Conservation (phyloP, 2,888 invertebrate species). For the Leptopilina drosophilae region DNA sequence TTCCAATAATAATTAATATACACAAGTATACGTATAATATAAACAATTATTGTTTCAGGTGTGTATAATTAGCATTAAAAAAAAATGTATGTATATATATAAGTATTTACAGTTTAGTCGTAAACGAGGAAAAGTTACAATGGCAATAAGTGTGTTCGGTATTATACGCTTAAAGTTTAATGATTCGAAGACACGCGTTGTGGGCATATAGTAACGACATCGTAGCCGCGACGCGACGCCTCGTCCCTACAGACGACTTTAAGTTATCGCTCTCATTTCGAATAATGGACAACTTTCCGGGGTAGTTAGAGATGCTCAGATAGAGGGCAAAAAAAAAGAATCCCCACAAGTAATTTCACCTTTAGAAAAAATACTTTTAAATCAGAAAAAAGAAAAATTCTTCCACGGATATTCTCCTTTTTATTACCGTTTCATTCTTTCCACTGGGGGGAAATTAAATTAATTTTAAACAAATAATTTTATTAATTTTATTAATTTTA, state of each 20-base stretch:
- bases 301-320: conserved; percentile 34
- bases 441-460: too few relatives aligned
- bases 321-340: conserved; percentile 1
- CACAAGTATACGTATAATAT: too few relatives aligned
- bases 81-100: too few relatives aligned
- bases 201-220: conserved; percentile 29
- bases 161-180: conserved; percentile 25
- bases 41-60: too few relatives aligned
- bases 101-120: background rate
- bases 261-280: conserved; percentile 24
- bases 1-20: background rate
- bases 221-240: conserved; percentile 17
- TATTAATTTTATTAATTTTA: too few relatives aligned
- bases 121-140: conserved; percentile 29
- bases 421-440: too few relatives aligned
- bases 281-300: conserved; percentile 38
- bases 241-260: background rate
- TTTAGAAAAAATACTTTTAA: conserved; percentile 17
- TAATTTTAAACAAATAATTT: too few relatives aligned
- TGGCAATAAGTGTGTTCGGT: conserved; percentile 18
- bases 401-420: too few relatives aligned
- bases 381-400: too few relatives aligned
- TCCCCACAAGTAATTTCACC: background rate
- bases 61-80: too few relatives aligned
- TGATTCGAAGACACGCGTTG: conserved; percentile 38